phyloP scores from a whole-genome alignment of 2,888 invertebrate genomes.

The Parnassius apollo region DNA sequence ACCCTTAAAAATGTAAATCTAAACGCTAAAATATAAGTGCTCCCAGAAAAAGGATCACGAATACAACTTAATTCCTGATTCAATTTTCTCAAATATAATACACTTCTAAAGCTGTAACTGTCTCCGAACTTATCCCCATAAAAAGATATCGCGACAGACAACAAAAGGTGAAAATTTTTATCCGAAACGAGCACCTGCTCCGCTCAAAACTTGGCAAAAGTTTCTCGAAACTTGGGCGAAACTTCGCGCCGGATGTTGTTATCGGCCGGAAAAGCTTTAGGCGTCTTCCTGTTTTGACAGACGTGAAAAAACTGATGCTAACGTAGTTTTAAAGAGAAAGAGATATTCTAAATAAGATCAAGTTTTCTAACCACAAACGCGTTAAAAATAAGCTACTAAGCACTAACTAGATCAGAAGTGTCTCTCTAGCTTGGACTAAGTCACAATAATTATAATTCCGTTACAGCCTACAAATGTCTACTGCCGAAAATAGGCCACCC shows the following conservation, averaged over 20 bases:
- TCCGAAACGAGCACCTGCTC: constrained; percentile 75
- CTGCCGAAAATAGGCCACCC: too few relatives aligned
- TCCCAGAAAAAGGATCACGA: not conserved
- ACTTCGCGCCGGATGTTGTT: constrained; percentile 76
- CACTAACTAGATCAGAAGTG: too few relatives aligned
- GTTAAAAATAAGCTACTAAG: not conserved
- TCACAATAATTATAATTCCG: too few relatives aligned
- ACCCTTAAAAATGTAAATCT: not conserved
- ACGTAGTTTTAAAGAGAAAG: constrained; percentile 41
- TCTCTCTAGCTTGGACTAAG: too few relatives aligned
- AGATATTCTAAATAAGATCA: constrained; percentile 48
- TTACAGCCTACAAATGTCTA: too few relatives aligned
- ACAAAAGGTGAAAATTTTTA: constrained; percentile 74
- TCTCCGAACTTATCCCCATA: constrained; percentile 55
- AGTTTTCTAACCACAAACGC: constrained; percentile 2
- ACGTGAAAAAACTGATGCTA: constrained; percentile 56
- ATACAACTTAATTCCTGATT: constrained; percentile 11
- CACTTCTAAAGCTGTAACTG: constrained; percentile 42
- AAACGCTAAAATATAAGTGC: not conserved
- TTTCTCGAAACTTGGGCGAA: constrained; percentile 49
- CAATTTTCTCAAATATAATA: constrained; percentile 20
- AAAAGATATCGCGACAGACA: constrained; percentile 46
- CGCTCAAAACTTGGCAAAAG: constrained; percentile 49
- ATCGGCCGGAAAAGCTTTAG: constrained; percentile 80
- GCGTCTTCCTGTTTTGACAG: constrained; percentile 78